Evolutionary conservation across 2,888 invertebrate genomes (phyloP), one percentile per base, ranked within the genome.

Genomic region (Orthonychiurus folsomi): DNA sequence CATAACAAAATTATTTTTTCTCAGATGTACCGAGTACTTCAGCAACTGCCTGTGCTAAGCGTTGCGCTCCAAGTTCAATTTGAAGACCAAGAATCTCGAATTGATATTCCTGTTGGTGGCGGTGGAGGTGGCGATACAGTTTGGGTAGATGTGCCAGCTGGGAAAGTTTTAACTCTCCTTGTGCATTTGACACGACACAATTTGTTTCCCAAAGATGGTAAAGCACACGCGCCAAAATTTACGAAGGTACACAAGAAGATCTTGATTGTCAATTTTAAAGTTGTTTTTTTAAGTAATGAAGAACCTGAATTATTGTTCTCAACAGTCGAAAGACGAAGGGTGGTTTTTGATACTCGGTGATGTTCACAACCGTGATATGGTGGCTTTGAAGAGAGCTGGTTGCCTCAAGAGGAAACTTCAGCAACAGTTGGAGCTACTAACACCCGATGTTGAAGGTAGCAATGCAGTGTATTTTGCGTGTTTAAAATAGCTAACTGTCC

Each of bases 311-410:
- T 58, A 15, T 15, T 59, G 18, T 28, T 52, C 48, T 48, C 47
- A 53, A 15, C 50, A 72, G 70, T 54, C 70, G 2, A 97, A 96
- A 79, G 91, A 90, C 75, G 96, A 96, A 76, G 91, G 93, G 62
- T 99, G 97, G 97, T 88, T 96, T 78, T 75, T 94, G 1, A 83
- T 93, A 0, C 79, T 97, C 9, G 95, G 94, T 1, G 83, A 85
- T 25, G 78, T 84, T 24, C 84, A 85, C 60, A 79, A 80, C 1
- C 81, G 82, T 25, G 89, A 93, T 73, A 80, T 96, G 47, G 77
- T 87, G 66, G 92, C 93, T 1, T 78, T 96, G 74, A 93, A 93
- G 76, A 80, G 95, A 58, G 80, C 87, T 0, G 77, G 80, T 0
- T 79, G 79, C 21, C 70, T 85, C 3, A 81, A 62, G 59, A 63